These are phyloP conservation scores for Mactra quadrangularis DNA, from an alignment of 1,140 invertebrate species.

Conservation along the genomic window DNA sequence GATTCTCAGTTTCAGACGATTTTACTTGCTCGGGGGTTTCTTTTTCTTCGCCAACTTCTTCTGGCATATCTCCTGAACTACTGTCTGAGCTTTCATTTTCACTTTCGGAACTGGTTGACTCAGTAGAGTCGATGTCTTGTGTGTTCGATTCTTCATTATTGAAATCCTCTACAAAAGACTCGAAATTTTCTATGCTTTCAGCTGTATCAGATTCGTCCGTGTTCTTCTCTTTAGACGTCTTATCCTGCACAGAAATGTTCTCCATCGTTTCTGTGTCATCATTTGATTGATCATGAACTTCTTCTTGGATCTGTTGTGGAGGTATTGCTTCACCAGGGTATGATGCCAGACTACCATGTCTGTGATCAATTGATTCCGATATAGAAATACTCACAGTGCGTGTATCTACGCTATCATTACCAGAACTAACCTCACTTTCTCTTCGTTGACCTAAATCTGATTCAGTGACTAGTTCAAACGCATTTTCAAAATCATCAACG, in stretches of 20 bases:
- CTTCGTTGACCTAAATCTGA: slow-evolving; percentile 51
- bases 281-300: background rate
- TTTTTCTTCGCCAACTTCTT: no score
- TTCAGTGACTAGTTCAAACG: slow-evolving; percentile 48
- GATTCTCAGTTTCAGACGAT: background rate
- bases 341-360: background rate
- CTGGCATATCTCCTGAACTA: no score
- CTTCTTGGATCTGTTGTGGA: background rate
- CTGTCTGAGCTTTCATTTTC: no score
- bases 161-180: background rate
- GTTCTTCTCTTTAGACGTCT: background rate
- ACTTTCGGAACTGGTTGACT: no score
- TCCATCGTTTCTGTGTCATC: background rate
- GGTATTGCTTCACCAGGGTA: background rate
- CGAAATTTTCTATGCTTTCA: background rate
- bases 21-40: no score
- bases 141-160: background rate
- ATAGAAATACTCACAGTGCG: slow-evolving; percentile 51
- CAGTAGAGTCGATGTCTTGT: background rate
- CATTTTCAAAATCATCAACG: slow-evolving; percentile 45
- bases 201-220: background rate
- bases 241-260: background rate
- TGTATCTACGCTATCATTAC: slow-evolving; percentile 54
- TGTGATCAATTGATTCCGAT: slow-evolving; percentile 29
- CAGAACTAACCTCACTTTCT: slow-evolving; percentile 54